Evolutionary conservation across 2,113 vertebrate genomes (phyloP), one percentile per base, ranked within the genome.

Genomic region (Planiliza haematocheilus): DNA sequence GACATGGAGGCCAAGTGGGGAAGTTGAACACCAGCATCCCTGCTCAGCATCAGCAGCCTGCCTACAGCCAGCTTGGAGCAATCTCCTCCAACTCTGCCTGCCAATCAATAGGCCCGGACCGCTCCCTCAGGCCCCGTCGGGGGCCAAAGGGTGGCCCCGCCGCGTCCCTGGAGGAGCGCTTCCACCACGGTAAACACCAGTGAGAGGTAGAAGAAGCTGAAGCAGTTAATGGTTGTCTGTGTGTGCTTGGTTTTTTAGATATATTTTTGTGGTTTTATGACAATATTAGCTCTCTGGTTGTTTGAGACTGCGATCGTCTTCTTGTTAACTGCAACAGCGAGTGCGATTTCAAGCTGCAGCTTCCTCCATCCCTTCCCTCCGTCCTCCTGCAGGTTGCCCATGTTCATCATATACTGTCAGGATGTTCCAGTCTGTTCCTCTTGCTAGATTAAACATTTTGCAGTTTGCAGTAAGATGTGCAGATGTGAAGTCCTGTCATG

Each of bases 41-140:
- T 91, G 89, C 72, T 86, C 79, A 90, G 79, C 79, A 82, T 91
- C 86, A 91, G 81, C 62, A 67, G 64, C 74, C 60, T 77, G 77
- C 82, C 79, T 65, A 24, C 84, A 85, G 77, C 73, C 89, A 91
- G 89, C 88, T 86, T 90, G 89, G 67, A 91, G 70, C 84, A 88
- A 91, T 91, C 85, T 86, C 79, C 67, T 78, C 61, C 73, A 70
- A 70, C 61, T 74, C 67, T 10, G 75, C 60, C 79, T 88, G 84
- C 52, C 88, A 86, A 81, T 88, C 86, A 91, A 38, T 14, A 13
- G 46, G 45, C 43, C 60, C 10, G 61, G 49, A 62, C 61, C 45
- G 38, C 53, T 83, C 70, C 66, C 65, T 18, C 7, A 17, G 81
- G 82, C 66, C 63, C 70, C 55, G 70, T 72, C 59, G 4, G 46